Evolutionary conservation across 2,797 vertebrate genomes (phyloP).

Genomic region (Thunnus albacares): DNA sequence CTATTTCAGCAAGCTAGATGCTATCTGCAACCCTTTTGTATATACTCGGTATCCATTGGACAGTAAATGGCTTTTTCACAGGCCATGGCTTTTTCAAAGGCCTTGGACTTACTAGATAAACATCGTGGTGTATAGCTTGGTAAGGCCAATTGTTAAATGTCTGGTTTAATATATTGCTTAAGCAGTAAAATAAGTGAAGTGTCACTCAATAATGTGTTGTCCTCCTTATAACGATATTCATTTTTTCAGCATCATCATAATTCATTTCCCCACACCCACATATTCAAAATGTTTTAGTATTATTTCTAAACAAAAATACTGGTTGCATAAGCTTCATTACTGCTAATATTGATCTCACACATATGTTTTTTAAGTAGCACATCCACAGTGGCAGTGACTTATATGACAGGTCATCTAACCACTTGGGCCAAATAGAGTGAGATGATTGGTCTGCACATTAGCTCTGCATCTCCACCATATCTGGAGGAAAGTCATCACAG

Average conservation of each 20-base stretch:
- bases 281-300: not conserved
- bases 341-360: not conserved
- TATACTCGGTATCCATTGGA: conserved; percentile 57
- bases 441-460: conserved; percentile 40
- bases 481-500: conserved; percentile 47
- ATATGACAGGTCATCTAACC: conserved; percentile 30
- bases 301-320: not conserved
- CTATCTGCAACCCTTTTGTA: conserved; percentile 68
- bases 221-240: not conserved
- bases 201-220: not conserved
- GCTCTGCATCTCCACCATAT: conserved; percentile 23
- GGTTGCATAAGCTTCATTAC: not conserved
- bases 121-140: conserved; percentile 23
- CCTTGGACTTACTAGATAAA: conserved; percentile 54
- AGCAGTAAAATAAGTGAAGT: not conserved
- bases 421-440: conserved; percentile 28
- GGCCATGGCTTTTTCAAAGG: conserved; percentile 52
- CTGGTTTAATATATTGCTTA: conserved; percentile 23
- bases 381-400: conserved; percentile 14
- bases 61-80: conserved; percentile 75
- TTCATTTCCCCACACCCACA: not conserved
- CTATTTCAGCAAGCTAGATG: conserved; percentile 56
- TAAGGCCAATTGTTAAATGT: conserved; percentile 27
- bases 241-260: not conserved
- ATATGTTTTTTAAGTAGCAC: not conserved